Evolutionary conservation across 2,797 vertebrate species (phyloP), one percentile per base, ranked within the genome.

Genomic region (Urocyon cinereoargenteus): DNA sequence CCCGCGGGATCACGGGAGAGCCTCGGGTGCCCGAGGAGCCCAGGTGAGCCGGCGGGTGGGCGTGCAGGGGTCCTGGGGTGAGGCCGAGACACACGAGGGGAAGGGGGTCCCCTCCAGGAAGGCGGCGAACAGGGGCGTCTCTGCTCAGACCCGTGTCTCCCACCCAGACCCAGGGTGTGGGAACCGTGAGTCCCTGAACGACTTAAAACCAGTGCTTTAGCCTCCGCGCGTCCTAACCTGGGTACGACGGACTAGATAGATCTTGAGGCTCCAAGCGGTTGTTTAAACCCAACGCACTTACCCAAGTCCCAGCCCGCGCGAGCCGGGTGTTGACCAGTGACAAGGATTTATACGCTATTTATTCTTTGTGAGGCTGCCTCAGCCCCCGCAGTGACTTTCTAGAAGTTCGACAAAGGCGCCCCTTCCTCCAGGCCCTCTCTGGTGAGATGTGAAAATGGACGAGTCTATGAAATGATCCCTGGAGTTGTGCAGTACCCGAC

Each of bases 1-100:
- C 96, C 68, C 88, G 2, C 62, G 45, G 18, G 0, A 97, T 53
- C 94, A 79, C 10, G 94, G 94, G 57, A 6, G 34, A 5, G 21
- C 81, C 34, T 31, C 57, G 0, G 26, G 83, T 1, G 49, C 87
- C 36, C 5, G 0, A 31, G 45, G 16, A 10, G 0, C 8, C 2
- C 77, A 36, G 90, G 96, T 97, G 49, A 1, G 40, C 7, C 19
- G 75, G 70, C 16, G 40, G 31, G 28, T n/a, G 15, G 70, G 2
- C 3, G 75, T 0, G 10, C 84, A 11, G 26, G 51, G 59, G 59
- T 34, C 68, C 86, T 2, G 4, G 34, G 59, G 18, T 0, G 2
- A 10, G 22, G 9, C n/a, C 19, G 55, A 31, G 36, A 70, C 11
- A 8, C 14, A 8, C 1, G 4, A 55, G 45, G 45, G 9, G 15